phyloP scores from a whole-genome alignment of 1,140 invertebrate species.

The Lepidurus packardi region DNA sequence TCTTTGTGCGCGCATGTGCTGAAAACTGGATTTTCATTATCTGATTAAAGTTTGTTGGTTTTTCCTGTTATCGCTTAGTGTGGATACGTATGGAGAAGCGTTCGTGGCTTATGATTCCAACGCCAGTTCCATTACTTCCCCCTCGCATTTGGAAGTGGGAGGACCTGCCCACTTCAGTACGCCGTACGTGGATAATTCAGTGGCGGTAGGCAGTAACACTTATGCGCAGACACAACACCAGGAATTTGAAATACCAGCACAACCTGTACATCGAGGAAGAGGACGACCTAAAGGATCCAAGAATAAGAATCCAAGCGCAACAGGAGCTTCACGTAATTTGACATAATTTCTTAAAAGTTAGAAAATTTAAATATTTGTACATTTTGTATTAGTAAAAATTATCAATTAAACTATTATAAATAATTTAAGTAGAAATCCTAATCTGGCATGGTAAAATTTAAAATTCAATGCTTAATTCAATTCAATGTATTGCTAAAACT shows the following conservation, averaged over 20 bases:
- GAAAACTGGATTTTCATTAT: neutral
- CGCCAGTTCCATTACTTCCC: neutral
- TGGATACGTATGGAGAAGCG: constrained; percentile 13
- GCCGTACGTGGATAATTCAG: neutral
- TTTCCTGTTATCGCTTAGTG: constrained; percentile 7
- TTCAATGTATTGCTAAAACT: too few relatives aligned
- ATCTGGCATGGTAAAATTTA: too few relatives aligned
- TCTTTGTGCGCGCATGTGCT: neutral
- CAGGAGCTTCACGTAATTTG: neutral
- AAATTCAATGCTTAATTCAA: too few relatives aligned
- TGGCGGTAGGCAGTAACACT: neutral
- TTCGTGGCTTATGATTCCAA: constrained; percentile 29
- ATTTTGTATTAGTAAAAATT: neutral
- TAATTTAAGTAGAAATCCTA: too few relatives aligned
- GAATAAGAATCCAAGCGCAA: neutral
- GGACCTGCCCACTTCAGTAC: neutral
- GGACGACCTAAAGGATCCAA: neutral
- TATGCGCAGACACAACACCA: neutral
- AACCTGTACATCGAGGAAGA: constrained; percentile 6
- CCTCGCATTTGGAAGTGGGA: constrained; percentile 16
- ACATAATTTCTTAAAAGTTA: neutral
- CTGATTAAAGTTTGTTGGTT: neutral
- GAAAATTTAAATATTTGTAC: too few relatives aligned
- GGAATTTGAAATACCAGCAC: constrained; percentile 1
- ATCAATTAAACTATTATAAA: too few relatives aligned